These are phyloP conservation scores for Myrmophylax atrothorax DNA, from an alignment of 2,113 vertebrate genomes.

Conservation along the genomic window DNA sequence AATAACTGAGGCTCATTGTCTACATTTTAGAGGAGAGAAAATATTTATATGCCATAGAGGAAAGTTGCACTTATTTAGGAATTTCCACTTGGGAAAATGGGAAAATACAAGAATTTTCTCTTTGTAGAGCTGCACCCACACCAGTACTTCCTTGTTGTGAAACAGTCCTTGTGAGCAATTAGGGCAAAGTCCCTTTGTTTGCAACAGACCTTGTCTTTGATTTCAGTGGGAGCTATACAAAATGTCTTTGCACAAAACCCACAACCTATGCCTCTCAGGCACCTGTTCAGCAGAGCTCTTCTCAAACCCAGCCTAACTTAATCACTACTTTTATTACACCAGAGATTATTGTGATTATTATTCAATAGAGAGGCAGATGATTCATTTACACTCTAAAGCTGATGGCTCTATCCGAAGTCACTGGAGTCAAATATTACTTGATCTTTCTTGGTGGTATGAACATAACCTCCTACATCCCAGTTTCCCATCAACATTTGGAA, in stretches of 20 bases:
- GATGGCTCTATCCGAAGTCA: neutral
- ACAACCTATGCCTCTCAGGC: neutral
- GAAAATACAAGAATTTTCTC: neutral
- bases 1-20: neutral
- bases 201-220: neutral
- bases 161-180: neutral
- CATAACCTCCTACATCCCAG: neutral
- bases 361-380: neutral
- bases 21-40: neutral
- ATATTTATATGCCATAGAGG: neutral
- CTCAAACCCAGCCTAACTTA: neutral
- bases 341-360: neutral
- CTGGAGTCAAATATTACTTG: neutral
- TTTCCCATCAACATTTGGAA: neutral
- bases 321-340: neutral
- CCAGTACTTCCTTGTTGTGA: neutral
- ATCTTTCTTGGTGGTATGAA: neutral
- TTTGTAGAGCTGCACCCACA: neutral
- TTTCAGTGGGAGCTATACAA: neutral
- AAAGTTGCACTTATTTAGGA: neutral
- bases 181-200: neutral
- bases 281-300: neutral
- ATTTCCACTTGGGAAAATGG: neutral
- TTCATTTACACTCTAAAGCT: neutral
- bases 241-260: neutral